phyloP scores from a whole-genome alignment of 2,797 vertebrate species.

The Peromyscus melanophrys region DNA sequence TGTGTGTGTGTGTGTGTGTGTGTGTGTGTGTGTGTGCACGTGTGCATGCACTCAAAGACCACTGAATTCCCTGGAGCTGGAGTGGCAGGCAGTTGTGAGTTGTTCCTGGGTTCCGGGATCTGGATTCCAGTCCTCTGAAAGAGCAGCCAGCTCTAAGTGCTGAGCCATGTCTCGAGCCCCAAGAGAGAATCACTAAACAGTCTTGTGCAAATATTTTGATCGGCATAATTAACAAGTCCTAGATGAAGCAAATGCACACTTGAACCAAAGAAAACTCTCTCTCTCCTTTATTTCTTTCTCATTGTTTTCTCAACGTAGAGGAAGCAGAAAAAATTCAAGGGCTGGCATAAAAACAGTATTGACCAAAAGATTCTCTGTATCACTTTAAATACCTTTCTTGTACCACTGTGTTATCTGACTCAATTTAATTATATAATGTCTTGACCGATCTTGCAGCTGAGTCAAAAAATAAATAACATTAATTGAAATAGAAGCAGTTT shows the following conservation, averaged over 20 bases:
- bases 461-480: conserved; percentile 58
- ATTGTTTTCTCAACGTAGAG: not conserved
- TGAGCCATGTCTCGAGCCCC: not conserved
- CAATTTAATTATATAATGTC: not conserved
- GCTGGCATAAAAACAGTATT: not conserved
- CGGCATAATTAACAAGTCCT: conserved; percentile 34
- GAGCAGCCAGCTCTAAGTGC: not conserved
- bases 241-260: not conserved
- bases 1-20: not conserved
- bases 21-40: not conserved
- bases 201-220: conserved; percentile 52
- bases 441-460: not conserved
- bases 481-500: conserved; percentile 31
- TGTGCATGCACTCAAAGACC: not conserved
- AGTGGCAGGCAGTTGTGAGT: not conserved
- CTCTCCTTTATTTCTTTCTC: rapidly evolving
- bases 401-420: not conserved
- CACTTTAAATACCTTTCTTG: not conserved
- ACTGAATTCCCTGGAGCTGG: not conserved
- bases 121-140: not conserved
- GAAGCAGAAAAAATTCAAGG: not conserved
- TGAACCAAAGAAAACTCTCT: not conserved
- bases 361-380: not conserved
- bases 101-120: not conserved
- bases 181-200: not conserved